A percentile compares a stretch with the other conserved stretches of the same genome.
These are phyloP conservation scores for Nansenia antarctica DNA, from an alignment of 2,113 vertebrate genomes.

Conservation along the genomic window DNA sequence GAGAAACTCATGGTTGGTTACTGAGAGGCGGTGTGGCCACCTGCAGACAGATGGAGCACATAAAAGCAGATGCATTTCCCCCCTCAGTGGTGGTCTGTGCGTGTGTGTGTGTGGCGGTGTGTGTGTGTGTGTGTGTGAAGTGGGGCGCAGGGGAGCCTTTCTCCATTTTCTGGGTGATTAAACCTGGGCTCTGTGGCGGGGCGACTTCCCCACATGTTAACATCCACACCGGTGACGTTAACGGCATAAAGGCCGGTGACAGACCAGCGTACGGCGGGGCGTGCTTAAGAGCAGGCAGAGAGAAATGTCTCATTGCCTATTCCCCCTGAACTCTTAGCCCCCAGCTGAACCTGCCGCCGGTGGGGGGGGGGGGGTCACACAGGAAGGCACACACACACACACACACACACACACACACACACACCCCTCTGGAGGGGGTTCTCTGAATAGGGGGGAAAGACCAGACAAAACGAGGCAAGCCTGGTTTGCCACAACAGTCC, in stretches of 20 bases:
- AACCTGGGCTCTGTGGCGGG: slow-evolving; percentile 46
- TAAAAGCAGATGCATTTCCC: slow-evolving; percentile 56
- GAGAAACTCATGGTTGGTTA: slow-evolving; percentile 58
- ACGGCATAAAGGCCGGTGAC: slow-evolving; percentile 49
- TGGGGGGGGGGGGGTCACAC: slow-evolving; percentile 64
- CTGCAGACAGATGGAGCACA: slow-evolving; percentile 67
- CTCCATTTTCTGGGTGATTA: slow-evolving; percentile 76
- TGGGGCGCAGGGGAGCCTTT: slow-evolving; percentile 57
- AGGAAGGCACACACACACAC: slow-evolving; percentile 66
- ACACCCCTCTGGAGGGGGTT: slow-evolving; percentile 40
- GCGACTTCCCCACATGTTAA: slow-evolving; percentile 64
- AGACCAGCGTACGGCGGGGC: slow-evolving; percentile 34
- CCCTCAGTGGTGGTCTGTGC: background rate
- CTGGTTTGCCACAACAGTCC: too few species aligned
- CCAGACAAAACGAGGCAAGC: slow-evolving; percentile 44
- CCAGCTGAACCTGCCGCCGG: slow-evolving; percentile 67
- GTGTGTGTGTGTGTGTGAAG: slow-evolving; percentile 25
- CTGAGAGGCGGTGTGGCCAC: slow-evolving; percentile 58
- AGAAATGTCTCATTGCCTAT: slow-evolving; percentile 42
- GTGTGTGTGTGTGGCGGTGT: slow-evolving; percentile 4
- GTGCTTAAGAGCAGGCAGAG: slow-evolving; percentile 34
- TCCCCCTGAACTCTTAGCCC: slow-evolving; percentile 64
- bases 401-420: too few species aligned
- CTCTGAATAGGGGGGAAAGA: slow-evolving; percentile 55
- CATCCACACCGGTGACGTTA: slow-evolving; percentile 47